These are phyloP conservation scores for Tenthredo mesomela DNA, from an alignment of 2,888 invertebrate species.

Conservation along the genomic window DNA sequence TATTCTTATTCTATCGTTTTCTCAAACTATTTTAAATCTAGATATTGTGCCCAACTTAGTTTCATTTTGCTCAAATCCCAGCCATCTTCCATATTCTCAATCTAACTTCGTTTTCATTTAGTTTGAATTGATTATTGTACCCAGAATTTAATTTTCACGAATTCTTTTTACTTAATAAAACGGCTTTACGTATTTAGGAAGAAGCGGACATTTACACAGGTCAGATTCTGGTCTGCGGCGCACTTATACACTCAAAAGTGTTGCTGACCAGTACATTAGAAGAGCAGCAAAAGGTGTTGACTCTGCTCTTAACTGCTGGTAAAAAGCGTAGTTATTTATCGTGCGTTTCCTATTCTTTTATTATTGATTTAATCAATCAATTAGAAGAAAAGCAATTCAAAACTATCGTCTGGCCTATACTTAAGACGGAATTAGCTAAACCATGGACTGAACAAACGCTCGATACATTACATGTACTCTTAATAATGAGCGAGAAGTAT, in stretches of 20 bases:
- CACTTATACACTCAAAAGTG: conserved; percentile 84
- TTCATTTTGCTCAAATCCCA: not conserved
- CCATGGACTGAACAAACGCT: conserved; percentile 83
- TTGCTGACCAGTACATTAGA: conserved; percentile 79
- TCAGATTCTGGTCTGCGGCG: conserved; percentile 85
- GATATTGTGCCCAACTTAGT: too few relatives aligned
- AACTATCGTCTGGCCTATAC: conserved; percentile 81
- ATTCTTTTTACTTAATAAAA: conserved; percentile 14
- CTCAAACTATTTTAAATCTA: not conserved
- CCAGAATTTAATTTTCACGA: not conserved
- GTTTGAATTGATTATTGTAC: not conserved
- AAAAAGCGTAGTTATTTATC: conserved; percentile 83
- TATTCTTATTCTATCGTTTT: conserved; percentile 34
- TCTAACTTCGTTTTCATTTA: not conserved
- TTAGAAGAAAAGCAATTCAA: conserved; percentile 80
- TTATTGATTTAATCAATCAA: conserved; percentile 82
- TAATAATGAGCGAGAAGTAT: conserved; percentile 78
- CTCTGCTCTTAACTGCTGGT: conserved; percentile 80
- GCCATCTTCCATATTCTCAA: not conserved
- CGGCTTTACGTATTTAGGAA: conserved; percentile 80
- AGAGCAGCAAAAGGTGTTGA: conserved; percentile 78
- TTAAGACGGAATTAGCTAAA: conserved; percentile 82
- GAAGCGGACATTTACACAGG: conserved; percentile 87
- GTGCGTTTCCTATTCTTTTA: conserved; percentile 82
- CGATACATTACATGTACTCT: conserved; percentile 83